Conservation (phyloP, 2,797 vertebrate species). For the Semaprochilodus insignis region DNA sequence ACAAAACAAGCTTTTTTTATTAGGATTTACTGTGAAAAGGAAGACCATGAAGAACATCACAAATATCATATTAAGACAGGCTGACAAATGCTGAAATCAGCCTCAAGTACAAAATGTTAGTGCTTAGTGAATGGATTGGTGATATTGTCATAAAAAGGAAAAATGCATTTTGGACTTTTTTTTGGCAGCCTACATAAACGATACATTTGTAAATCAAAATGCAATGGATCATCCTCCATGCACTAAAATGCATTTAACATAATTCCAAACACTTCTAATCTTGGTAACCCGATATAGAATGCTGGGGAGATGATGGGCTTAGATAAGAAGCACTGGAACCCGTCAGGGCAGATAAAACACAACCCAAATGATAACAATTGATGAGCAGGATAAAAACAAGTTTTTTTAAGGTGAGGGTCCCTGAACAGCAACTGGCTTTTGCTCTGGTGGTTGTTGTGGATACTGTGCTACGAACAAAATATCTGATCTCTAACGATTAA, state of each 20-base stretch:
- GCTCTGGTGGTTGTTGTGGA: not conserved
- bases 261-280: constrained; percentile 32
- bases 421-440: constrained; percentile 5
- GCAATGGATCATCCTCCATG: not conserved
- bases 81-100: not conserved
- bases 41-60: constrained; percentile 11
- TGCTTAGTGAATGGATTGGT: constrained; percentile 1
- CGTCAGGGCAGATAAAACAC: constrained; percentile 20
- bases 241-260: constrained; percentile 1
- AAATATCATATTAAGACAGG: constrained; percentile 26
- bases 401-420: not conserved
- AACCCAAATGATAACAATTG: constrained; percentile 48
- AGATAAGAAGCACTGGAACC: constrained; percentile 28
- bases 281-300: constrained; percentile 35
- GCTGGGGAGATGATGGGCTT: constrained; percentile 30
- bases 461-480: not conserved
- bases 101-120: not conserved
- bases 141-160: not conserved
- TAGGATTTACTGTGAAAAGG: not conserved
- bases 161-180: not conserved
- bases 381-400: constrained; percentile 40
- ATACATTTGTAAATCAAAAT: not conserved
- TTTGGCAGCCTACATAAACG: not conserved
- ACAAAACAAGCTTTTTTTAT: constrained; percentile 24
- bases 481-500: constrained; percentile 39